These are phyloP conservation scores for Rhopalosiphum padi DNA, from an alignment of 1,140 invertebrate genomes.

Conservation along the genomic window DNA sequence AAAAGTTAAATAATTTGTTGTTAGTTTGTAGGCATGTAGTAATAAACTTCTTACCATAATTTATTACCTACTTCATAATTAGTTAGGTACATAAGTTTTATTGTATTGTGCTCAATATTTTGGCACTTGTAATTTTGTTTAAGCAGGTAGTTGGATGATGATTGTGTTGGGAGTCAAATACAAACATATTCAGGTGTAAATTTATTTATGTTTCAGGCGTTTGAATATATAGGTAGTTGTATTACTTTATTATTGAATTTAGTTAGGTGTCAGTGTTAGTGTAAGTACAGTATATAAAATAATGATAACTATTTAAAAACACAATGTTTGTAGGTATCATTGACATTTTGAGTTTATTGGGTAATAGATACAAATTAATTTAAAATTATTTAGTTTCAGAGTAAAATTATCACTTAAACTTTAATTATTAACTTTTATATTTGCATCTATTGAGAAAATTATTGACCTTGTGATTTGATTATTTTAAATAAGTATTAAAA, in stretches of 20 bases:
- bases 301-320: conserved; percentile 5
- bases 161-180: not conserved
- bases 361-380: not conserved
- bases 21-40: not conserved
- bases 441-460: not conserved
- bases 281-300: not conserved
- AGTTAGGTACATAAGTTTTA: not conserved
- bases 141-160: not conserved
- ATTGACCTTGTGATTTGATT: not conserved
- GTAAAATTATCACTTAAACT: not conserved
- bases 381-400: not conserved
- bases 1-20: not conserved
- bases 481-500: not conserved
- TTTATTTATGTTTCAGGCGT: not conserved
- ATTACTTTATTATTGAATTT: not conserved
- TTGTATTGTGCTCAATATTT: not conserved
- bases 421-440: not conserved
- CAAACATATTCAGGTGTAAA: not conserved
- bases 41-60: not conserved
- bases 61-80: not conserved
- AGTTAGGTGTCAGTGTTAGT: not conserved
- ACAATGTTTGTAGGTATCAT: not conserved
- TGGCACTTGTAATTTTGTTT: not conserved
- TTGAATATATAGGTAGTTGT: not conserved
- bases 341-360: not conserved